These are phyloP conservation scores for Myotis daubentonii DNA, from an alignment of 2,797 vertebrate genomes.

Conservation along the genomic window DNA sequence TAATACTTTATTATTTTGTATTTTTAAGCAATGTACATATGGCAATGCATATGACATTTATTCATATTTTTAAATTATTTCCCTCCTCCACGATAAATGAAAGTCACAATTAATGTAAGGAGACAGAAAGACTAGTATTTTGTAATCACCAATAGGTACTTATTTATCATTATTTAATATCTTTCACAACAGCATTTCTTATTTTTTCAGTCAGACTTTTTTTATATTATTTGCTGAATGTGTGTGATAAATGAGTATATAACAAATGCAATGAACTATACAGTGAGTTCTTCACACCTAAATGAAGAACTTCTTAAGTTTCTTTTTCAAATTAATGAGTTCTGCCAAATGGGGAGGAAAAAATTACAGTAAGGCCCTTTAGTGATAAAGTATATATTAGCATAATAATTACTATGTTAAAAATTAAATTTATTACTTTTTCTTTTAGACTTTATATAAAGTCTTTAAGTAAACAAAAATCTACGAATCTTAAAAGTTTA, in stretches of 20 bases:
- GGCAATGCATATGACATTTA: background rate
- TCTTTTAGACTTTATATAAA: slow-evolving; percentile 31
- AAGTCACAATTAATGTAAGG: background rate
- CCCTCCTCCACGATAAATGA: background rate
- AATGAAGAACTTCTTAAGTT: background rate
- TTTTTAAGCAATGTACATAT: slow-evolving; percentile 20
- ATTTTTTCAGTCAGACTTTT: slow-evolving; percentile 5
- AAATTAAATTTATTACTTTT: slow-evolving; percentile 32
- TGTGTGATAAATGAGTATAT: background rate
- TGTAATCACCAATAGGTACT: background rate
- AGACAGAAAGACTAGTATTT: background rate
- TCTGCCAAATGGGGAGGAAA: background rate
- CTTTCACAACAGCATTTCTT: background rate
- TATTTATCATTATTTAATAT: slow-evolving; percentile 49
- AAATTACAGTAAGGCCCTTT: background rate
- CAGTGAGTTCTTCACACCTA: background rate
- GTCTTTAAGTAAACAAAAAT: slow-evolving; percentile 20
- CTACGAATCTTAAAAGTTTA: slow-evolving; percentile 23
- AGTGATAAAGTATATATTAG: background rate
- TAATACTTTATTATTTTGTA: background rate
- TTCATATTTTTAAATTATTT: slow-evolving; percentile 21
- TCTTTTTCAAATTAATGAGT: background rate
- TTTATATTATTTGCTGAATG: slow-evolving; percentile 26
- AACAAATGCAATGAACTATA: slow-evolving; percentile 11
- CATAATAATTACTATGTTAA: slow-evolving; percentile 5